These are phyloP conservation scores for Squalus acanthias DNA, from an alignment of 2,797 vertebrate genomes.

Conservation along the genomic window DNA sequence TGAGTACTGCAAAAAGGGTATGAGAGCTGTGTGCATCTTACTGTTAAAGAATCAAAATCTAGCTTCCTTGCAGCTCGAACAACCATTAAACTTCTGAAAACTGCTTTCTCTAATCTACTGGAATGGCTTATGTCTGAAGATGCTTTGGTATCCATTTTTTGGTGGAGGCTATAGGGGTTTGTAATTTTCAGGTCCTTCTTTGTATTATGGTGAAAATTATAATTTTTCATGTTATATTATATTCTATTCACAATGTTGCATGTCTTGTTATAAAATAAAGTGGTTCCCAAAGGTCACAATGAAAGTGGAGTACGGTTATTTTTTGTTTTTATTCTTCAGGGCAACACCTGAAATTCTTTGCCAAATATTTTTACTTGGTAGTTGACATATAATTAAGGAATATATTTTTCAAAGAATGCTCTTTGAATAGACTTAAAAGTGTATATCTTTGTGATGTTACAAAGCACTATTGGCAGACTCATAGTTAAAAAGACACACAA, in stretches of 20 bases:
- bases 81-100: too few relatives aligned
- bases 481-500: neutral
- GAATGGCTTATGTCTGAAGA: too few relatives aligned
- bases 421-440: neutral
- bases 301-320: neutral
- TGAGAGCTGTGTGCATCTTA: too few relatives aligned
- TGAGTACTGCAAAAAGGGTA: too few relatives aligned
- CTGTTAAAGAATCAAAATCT: too few relatives aligned
- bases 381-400: neutral
- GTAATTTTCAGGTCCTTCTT: neutral
- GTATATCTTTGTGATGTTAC: neutral
- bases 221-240: neutral
- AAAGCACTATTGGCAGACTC: neutral
- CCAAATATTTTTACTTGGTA: neutral
- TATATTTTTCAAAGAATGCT: neutral
- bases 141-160: too few relatives aligned
- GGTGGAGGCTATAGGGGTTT: neutral
- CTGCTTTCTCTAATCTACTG: too few relatives aligned
- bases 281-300: neutral
- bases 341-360: neutral
- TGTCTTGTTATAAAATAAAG: neutral
- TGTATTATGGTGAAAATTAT: neutral
- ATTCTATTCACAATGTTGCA: neutral
- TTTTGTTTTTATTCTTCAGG: neutral
- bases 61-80: too few relatives aligned